These are phyloP conservation scores for Myocastor coypus DNA, from an alignment of 2,113 vertebrate species.

Conservation along the genomic window DNA sequence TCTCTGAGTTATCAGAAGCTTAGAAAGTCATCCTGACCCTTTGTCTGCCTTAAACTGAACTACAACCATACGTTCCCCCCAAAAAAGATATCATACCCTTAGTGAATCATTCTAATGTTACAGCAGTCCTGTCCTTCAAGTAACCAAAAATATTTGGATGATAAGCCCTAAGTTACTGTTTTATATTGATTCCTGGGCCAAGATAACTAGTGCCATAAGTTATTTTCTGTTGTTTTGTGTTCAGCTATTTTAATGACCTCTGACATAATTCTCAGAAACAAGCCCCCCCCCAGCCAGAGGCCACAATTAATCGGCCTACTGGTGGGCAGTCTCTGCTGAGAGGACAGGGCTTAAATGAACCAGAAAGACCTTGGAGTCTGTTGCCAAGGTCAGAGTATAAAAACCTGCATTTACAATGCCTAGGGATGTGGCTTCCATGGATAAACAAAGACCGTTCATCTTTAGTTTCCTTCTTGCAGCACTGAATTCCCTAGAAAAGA, in stretches of 20 bases:
- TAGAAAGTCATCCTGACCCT: constrained; percentile 2
- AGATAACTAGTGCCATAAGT: constrained; percentile 2
- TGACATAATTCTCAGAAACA: constrained; percentile 48
- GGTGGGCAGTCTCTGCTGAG: constrained; percentile 37
- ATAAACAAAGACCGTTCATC: constrained; percentile 47
- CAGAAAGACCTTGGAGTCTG: constrained; percentile 60
- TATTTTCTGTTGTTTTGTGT: constrained; percentile 56
- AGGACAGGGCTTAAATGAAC: constrained; percentile 60
- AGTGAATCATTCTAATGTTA: not conserved
- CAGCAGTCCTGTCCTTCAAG: constrained; percentile 23
- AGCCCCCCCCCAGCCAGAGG: not conserved
- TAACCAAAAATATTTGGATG: not conserved
- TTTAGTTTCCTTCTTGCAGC: not conserved
- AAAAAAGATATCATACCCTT: not conserved
- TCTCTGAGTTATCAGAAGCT: constrained; percentile 5
- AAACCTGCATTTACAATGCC: constrained; percentile 58
- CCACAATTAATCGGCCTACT: constrained; percentile 49
- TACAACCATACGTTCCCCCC: not conserved
- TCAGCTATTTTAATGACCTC: constrained; percentile 22
- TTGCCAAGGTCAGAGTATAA: constrained; percentile 68
- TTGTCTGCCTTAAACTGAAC: not conserved
- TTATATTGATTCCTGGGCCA: not conserved
- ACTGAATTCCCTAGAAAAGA: not conserved
- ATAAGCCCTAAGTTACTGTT: constrained; percentile 12
- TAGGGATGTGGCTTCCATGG: constrained; percentile 42